These are phyloP conservation scores for Spodoptera frugiperda DNA, from an alignment of 1,140 invertebrate genomes.

Conservation along the genomic window DNA sequence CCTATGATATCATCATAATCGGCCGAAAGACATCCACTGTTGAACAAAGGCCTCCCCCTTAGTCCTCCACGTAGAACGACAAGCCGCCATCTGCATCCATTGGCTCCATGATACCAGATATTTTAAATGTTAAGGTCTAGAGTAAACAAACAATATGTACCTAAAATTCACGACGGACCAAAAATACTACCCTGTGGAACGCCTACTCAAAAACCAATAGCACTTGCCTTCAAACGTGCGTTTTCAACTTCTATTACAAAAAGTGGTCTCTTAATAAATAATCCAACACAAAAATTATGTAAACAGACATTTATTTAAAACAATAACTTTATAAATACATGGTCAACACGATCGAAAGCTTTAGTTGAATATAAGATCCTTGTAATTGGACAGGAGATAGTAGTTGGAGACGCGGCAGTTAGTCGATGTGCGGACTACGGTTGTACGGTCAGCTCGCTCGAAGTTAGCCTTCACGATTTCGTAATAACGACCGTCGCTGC, in stretches of 20 bases:
- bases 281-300: neutral
- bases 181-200: too few relatives aligned
- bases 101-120: too few relatives aligned
- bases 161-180: neutral
- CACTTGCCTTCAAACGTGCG: too few relatives aligned
- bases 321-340: slow-evolving; percentile 16
- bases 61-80: too few relatives aligned
- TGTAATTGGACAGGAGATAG: slow-evolving; percentile 96
- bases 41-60: too few relatives aligned
- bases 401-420: slow-evolving; percentile 97
- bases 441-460: slow-evolving; percentile 97
- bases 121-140: too few relatives aligned
- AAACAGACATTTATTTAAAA: slow-evolving; percentile 15
- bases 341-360: neutral
- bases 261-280: neutral
- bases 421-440: slow-evolving; percentile 98
- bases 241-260: too few relatives aligned
- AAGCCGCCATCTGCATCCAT: too few relatives aligned
- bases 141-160: neutral
- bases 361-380: slow-evolving; percentile 97
- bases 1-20: neutral
- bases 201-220: too few relatives aligned
- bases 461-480: slow-evolving; percentile 99
- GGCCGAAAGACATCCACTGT: too few relatives aligned
- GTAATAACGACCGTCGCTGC: slow-evolving; percentile 99